These are phyloP conservation scores for Sesia apiformis DNA, from an alignment of 2,888 invertebrate species.

Conservation along the genomic window DNA sequence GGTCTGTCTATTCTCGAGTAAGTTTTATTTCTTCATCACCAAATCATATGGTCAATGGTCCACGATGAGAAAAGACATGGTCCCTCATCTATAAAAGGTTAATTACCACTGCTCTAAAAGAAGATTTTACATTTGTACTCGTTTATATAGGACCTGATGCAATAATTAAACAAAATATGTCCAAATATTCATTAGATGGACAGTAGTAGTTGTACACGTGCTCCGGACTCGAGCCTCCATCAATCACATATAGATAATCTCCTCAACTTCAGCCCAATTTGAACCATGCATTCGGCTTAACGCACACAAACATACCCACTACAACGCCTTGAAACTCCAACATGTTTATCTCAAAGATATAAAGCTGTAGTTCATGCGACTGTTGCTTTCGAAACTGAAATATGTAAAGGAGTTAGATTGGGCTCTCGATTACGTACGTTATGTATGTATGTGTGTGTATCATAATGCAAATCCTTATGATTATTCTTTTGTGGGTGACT, in stretches of 20 bases:
- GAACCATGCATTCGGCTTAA: conserved; percentile 64
- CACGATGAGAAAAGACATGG: no score
- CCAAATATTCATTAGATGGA: no score
- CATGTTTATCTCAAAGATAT: conserved; percentile 4
- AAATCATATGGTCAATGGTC: no score
- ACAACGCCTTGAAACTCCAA: conserved; percentile 1
- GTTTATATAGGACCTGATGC: no score
- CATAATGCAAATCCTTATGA: conserved; percentile 51
- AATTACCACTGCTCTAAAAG: no score
- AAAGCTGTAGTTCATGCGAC: conserved; percentile 14
- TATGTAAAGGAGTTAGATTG: neutral
- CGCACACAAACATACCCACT: conserved; percentile 34
- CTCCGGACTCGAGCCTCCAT: conserved; percentile 40
- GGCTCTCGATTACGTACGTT: neutral
- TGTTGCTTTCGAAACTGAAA: conserved; percentile 6
- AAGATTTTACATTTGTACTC: no score
- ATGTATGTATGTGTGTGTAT: conserved; percentile 28
- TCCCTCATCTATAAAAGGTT: no score
- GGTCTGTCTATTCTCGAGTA: no score
- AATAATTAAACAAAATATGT: no score
- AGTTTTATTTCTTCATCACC: no score
- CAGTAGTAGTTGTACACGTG: no score
- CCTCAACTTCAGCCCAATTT: conserved; percentile 74
- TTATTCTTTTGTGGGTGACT: conserved; percentile 48
- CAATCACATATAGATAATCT: conserved; percentile 80